phyloP scores from a whole-genome alignment of 1,140 invertebrate genomes.

The Proales similis region DNA sequence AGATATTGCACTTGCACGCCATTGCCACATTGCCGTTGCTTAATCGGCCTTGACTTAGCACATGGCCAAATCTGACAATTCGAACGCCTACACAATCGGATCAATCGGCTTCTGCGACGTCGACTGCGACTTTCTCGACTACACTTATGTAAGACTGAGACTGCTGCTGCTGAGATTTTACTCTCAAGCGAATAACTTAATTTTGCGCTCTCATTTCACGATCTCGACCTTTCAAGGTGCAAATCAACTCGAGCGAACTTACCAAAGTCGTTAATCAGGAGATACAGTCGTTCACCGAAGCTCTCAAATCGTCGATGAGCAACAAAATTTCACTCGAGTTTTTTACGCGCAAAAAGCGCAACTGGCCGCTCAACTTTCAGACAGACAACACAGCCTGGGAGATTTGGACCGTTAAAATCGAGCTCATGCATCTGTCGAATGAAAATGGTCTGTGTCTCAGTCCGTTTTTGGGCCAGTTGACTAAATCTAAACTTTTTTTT shows the following conservation, averaged over 20 bases:
- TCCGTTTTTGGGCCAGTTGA: not conserved
- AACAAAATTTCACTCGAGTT: slow-evolving; percentile 89
- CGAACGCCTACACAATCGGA: slow-evolving; percentile 81
- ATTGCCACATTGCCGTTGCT: slow-evolving; percentile 3
- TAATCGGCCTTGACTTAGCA: slow-evolving; percentile 57
- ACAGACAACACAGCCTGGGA: slow-evolving; percentile 90
- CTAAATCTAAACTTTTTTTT: slow-evolving; percentile 37
- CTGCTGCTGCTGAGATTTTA: slow-evolving; percentile 38
- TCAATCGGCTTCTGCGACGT: slow-evolving; percentile 89
- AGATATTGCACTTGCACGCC: slow-evolving; percentile 23
- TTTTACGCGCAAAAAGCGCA: slow-evolving; percentile 78
- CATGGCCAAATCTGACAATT: slow-evolving; percentile 72
- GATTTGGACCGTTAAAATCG: slow-evolving; percentile 85
- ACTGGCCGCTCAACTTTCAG: slow-evolving; percentile 66
- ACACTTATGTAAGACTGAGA: slow-evolving; percentile 70
- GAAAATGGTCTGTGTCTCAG: slow-evolving; percentile 62
- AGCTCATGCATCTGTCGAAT: slow-evolving; percentile 72
- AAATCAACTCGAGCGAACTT: slow-evolving; percentile 61
- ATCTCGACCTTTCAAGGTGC: slow-evolving; percentile 32
- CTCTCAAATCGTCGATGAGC: slow-evolving; percentile 59
- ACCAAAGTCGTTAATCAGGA: slow-evolving; percentile 68
- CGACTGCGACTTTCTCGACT: slow-evolving; percentile 91
- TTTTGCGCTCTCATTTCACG: slow-evolving; percentile 9
- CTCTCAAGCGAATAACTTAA: slow-evolving; percentile 1
- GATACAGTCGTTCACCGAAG: slow-evolving; percentile 75